These are phyloP conservation scores for Drosophila parabipectinata DNA, from an alignment of 1,140 invertebrate species.

Conservation along the genomic window DNA sequence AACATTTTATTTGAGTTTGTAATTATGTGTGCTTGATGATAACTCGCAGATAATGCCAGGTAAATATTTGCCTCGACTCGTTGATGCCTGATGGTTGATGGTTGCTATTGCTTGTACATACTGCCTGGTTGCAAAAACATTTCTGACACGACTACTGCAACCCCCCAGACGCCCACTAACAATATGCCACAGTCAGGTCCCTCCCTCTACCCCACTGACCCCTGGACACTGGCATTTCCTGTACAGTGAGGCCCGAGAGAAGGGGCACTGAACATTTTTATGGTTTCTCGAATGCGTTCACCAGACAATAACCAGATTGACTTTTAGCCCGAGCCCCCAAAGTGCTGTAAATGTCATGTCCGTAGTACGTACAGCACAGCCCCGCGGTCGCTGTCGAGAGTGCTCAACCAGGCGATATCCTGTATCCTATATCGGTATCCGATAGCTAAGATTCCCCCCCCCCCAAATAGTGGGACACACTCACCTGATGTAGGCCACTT, in stretches of 20 bases:
- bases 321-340: conserved; percentile 58
- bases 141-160: conserved; percentile 63
- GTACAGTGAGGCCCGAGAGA: conserved; percentile 29
- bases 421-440: conserved; percentile 29
- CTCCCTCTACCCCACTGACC: neutral
- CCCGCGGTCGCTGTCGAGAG: conserved; percentile 2
- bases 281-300: conserved; percentile 67
- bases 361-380: conserved; percentile 45
- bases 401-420: conserved; percentile 19
- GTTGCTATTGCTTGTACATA: no score
- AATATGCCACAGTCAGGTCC: no score
- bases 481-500: conserved; percentile 84
- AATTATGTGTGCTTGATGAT: conserved; percentile 78
- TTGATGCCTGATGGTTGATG: conserved; percentile 16
- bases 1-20: conserved; percentile 79
- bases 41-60: conserved; percentile 76
- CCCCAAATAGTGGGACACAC: conserved; percentile 36
- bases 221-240: conserved; percentile 63
- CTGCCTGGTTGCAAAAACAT: conserved; percentile 55
- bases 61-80: conserved; percentile 62
- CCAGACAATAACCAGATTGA: conserved; percentile 76
- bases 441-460: conserved; percentile 1
- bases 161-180: conserved; percentile 15
- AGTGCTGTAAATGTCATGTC: conserved; percentile 72
- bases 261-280: conserved; percentile 58